Evolutionary conservation across 2,113 vertebrate genomes (phyloP), one percentile per base, ranked within the genome.

Genomic region (Diphyllodes magnificus): DNA sequence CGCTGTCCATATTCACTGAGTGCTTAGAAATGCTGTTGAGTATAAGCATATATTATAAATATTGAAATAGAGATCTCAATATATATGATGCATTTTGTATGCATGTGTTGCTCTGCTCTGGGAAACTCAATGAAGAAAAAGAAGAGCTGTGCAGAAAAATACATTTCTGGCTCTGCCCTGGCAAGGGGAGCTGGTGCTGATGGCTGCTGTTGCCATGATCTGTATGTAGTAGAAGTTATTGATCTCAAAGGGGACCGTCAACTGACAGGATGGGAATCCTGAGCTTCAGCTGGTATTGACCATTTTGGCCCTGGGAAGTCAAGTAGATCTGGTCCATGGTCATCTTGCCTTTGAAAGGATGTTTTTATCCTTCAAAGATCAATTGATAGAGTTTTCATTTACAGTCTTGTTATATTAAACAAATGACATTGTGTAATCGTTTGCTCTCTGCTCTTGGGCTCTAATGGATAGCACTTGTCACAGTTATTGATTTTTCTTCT

Each of bases 401-500:
- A 80, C 35, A 77, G 82, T 50, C 71, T 95, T 5, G 8, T 95
- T 92, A 65, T 57, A 90, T 77, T 95, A 94, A 95, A 90, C 79
- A 95, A 90, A 94, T 60, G 42, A 49, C 57, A 69, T 30, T 10
- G 35, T 89, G 45, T 80, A 88, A 94, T 94, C 14, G 0, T 95
- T 94, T 82, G 56, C 64, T 88, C 75, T 94, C 75, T 90, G 82
- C 84, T 95, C 60, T 75, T 7, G 0, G 63, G 63, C 85, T 93
- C 76, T 94, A 95, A 95, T 92, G 76, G 90, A 92, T 93, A 88
- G 63, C 8, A 4, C 71, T 95, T 96, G 95, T 97, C 93, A 94
- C 54, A 94, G 73, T 63, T 91, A 97, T 86, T 96, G 96, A 96
- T 96, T 95, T 94, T 93, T 89, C 89, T 86, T 94, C 82, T 88